A percentile compares a stretch with the other conserved stretches of the same genome.
Evolutionary conservation across 2,797 vertebrate genomes (phyloP).

Genomic region (Pseudochromis fuscus): DNA sequence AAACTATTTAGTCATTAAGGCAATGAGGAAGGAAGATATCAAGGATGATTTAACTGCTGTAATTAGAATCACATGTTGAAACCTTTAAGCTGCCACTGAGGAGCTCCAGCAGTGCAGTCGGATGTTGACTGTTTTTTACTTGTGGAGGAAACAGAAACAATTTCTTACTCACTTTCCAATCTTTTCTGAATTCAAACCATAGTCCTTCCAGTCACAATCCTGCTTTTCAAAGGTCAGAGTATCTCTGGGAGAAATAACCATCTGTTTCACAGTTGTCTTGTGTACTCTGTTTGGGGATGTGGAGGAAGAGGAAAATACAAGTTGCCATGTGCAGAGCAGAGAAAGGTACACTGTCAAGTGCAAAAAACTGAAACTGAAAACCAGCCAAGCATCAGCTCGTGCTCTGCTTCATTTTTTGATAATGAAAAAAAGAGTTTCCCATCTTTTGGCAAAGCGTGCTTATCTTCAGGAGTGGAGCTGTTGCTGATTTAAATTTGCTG

Average conservation of each 20-base stretch:
- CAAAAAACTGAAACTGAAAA: slow-evolving; percentile 39
- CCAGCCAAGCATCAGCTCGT: slow-evolving; percentile 51
- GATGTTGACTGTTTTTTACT: slow-evolving; percentile 27
- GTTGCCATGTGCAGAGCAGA: slow-evolving; percentile 45
- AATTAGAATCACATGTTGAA: slow-evolving; percentile 18
- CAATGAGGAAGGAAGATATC: neutral
- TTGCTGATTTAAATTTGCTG: slow-evolving; percentile 37
- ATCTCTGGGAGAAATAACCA: slow-evolving; percentile 61
- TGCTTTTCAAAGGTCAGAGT: slow-evolving; percentile 67
- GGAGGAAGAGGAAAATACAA: slow-evolving; percentile 56
- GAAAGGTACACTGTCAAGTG: slow-evolving; percentile 44
- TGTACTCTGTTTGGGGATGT: slow-evolving; percentile 51
- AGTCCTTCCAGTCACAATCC: slow-evolving; percentile 55
- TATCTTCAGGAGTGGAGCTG: slow-evolving; percentile 16
- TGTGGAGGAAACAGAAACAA: slow-evolving; percentile 6
- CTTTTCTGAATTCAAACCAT: slow-evolving; percentile 54
- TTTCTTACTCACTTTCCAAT: slow-evolving; percentile 51
- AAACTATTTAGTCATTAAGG: slow-evolving; percentile 14
- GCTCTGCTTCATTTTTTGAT: slow-evolving; percentile 51
- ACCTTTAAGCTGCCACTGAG: slow-evolving; percentile 3
- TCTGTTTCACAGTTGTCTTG: slow-evolving; percentile 68
- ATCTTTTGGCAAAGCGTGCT: slow-evolving; percentile 31
- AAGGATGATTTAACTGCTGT: slow-evolving; percentile 7
- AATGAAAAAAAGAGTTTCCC: slow-evolving; percentile 51
- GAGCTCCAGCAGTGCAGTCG: slow-evolving; percentile 1